Conservation (phyloP, 2,113 vertebrate species). For the Cryptotis parvus region DNA sequence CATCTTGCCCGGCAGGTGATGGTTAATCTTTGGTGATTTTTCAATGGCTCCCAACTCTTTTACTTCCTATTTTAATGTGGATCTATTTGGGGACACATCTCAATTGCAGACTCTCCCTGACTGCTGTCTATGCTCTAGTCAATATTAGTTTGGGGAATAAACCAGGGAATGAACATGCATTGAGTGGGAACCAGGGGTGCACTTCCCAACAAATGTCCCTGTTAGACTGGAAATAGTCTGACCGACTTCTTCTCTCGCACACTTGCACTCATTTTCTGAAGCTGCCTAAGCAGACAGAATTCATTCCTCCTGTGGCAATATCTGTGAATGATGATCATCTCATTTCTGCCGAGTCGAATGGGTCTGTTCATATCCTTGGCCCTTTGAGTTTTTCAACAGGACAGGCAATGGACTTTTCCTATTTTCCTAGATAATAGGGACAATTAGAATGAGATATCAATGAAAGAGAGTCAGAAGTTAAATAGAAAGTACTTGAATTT, state of each 20-base stretch:
- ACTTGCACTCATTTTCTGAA: slow-evolving; percentile 56
- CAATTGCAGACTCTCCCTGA: neutral
- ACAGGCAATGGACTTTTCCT: neutral
- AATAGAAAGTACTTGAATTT: slow-evolving; percentile 58
- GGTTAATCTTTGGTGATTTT: neutral
- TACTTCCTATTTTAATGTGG: neutral
- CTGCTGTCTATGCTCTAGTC: neutral
- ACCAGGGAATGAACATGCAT: neutral
- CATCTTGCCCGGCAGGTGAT: neutral
- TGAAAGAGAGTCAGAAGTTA: slow-evolving; percentile 63
- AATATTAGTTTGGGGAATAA: neutral
- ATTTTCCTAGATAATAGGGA: slow-evolving; percentile 58
- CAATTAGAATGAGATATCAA: slow-evolving; percentile 51
- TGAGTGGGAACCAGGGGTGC: neutral
- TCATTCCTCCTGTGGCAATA: slow-evolving; percentile 67
- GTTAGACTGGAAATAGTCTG: slow-evolving; percentile 51
- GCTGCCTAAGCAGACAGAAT: slow-evolving; percentile 71
- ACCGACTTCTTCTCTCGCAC: slow-evolving; percentile 23
- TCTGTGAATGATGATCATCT: slow-evolving; percentile 76
- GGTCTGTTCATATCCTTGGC: slow-evolving; percentile 18
- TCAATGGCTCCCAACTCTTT: too few relatives aligned
- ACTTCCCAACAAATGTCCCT: neutral
- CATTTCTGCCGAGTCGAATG: slow-evolving; percentile 77
- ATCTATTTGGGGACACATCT: slow-evolving; percentile 15
- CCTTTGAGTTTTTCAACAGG: slow-evolving; percentile 49